Evolutionary conservation across 2,888 invertebrate species (phyloP).

Genomic region (Sabatieria punctata): DNA sequence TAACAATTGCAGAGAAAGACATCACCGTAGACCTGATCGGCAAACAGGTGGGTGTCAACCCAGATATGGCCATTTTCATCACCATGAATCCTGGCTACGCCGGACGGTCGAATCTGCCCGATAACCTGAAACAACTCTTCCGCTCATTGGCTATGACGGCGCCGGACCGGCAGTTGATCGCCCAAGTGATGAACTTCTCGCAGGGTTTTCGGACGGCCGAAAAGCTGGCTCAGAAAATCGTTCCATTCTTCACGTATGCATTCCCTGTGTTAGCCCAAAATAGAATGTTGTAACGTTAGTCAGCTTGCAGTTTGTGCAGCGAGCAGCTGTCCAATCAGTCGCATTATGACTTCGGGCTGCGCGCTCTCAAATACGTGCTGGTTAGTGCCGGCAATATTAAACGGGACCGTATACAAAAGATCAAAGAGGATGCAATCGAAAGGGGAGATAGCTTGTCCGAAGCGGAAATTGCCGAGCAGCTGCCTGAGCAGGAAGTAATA

Average conservation of each 20-base stretch:
- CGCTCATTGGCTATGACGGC: slow-evolving; percentile 96
- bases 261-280: too few species aligned
- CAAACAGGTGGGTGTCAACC: slow-evolving; percentile 81
- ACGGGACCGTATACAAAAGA: slow-evolving; percentile 78
- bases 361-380: slow-evolving; percentile 89
- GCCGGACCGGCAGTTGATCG: slow-evolving; percentile 91
- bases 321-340: slow-evolving; percentile 83
- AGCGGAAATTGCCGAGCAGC: slow-evolving; percentile 77
- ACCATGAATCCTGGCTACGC: slow-evolving; percentile 99
- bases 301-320: slow-evolving; percentile 36
- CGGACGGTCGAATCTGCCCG: slow-evolving; percentile 92
- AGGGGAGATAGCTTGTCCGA: slow-evolving; percentile 68
- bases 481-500: slow-evolving; percentile 79
- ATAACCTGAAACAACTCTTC: slow-evolving; percentile 97
- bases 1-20: slow-evolving; percentile 22
- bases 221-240: slow-evolving; percentile 93
- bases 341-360: slow-evolving; percentile 89
- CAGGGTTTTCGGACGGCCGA: slow-evolving; percentile 97
- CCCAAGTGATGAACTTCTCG: slow-evolving; percentile 99
- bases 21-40: slow-evolving; percentile 80
- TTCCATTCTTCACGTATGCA: slow-evolving; percentile 88
- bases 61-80: slow-evolving; percentile 99
- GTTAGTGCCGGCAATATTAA: slow-evolving; percentile 98
- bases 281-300: neutral
- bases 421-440: slow-evolving; percentile 56